Conservation (phyloP, 2,888 invertebrate species). For the Hyposoter dolosus region DNA sequence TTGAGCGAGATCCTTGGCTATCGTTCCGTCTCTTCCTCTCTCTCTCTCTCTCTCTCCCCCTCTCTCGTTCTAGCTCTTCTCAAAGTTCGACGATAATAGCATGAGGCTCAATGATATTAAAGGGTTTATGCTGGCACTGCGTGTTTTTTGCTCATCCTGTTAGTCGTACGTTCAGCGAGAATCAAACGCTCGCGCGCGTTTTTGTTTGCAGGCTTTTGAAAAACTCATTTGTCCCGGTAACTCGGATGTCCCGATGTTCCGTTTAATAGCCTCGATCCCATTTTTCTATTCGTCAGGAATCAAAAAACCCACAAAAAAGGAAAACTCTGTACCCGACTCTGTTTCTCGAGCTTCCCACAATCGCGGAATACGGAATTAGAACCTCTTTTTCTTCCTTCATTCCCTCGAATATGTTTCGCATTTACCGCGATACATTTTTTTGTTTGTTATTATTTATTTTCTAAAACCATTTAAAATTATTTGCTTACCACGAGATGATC, state of each 20-base stretch:
- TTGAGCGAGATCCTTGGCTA: slow-evolving; percentile 49
- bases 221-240: slow-evolving; percentile 27
- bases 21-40: neutral
- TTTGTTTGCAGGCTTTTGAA: neutral
- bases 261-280: neutral
- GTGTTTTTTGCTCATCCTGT: slow-evolving; percentile 53
- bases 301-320: neutral
- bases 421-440: neutral
- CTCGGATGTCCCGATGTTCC: neutral
- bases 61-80: neutral
- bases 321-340: neutral
- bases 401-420: neutral
- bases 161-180: slow-evolving; percentile 20
- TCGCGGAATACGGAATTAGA: neutral
- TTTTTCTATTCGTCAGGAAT: neutral
- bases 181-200: neutral
- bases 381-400: neutral
- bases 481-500: slow-evolving; percentile 3
- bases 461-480: neutral
- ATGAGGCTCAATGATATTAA: slow-evolving; percentile 66
- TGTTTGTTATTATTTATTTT: slow-evolving; percentile 2
- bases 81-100: slow-evolving; percentile 70
- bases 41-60: slow-evolving; percentile 1
- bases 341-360: neutral
- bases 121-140: slow-evolving; percentile 58